phyloP scores from a whole-genome alignment of 2,888 invertebrate genomes.

The Germaria angustata region DNA sequence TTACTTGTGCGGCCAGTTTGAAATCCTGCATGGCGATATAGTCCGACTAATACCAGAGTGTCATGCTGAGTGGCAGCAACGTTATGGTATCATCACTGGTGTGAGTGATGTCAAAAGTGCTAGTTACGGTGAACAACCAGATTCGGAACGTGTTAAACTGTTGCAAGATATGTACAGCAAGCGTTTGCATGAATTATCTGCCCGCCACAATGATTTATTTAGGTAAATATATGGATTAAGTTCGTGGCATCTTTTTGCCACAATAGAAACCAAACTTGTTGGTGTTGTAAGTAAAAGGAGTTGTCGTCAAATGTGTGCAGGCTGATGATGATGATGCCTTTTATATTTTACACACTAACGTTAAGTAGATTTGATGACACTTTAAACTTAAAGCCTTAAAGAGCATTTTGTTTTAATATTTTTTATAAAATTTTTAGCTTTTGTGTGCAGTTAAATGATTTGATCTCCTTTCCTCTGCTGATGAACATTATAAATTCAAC shows the following conservation, averaged over 20 bases:
- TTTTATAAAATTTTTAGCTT: conserved; percentile 31
- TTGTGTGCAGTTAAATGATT: conserved; percentile 27
- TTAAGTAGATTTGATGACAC: not conserved
- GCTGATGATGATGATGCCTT: not conserved
- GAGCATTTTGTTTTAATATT: not conserved
- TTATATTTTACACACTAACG: too few species aligned
- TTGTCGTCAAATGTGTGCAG: not conserved
- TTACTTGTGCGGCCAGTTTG: conserved; percentile 50
- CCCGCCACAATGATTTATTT: conserved; percentile 41
- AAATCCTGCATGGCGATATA: conserved; percentile 44
- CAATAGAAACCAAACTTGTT: not conserved
- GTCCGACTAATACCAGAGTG: conserved; percentile 51
- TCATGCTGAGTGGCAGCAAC: conserved; percentile 44
- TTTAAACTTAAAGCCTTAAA: not conserved
- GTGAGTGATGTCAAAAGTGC: not conserved
- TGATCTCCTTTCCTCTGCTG: conserved; percentile 37
- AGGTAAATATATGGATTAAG: conserved; percentile 14
- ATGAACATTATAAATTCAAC: conserved; percentile 42
- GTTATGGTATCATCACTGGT: not conserved
- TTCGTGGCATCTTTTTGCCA: not conserved
- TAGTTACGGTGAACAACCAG: not conserved
- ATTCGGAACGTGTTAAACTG: not conserved
- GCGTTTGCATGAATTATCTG: conserved; percentile 41
- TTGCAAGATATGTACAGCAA: conserved; percentile 48
- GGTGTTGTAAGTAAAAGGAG: not conserved